A percentile compares a stretch with the other conserved stretches of the same genome.
Evolutionary conservation across 2,888 invertebrate genomes (phyloP).

Genomic region (Microctonus hyperodae): DNA sequence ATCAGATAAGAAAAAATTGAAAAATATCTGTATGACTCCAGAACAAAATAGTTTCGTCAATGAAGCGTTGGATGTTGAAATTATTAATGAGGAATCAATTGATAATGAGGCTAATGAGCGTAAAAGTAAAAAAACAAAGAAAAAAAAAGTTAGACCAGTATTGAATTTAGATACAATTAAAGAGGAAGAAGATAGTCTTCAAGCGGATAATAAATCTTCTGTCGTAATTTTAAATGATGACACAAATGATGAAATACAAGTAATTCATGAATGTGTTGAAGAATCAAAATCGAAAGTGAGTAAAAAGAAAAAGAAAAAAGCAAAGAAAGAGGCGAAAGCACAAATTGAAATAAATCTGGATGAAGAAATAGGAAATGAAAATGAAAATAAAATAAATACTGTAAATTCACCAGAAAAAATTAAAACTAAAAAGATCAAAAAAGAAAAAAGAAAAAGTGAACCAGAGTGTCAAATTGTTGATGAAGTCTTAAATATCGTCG

Average conservation of each 20-base stretch:
- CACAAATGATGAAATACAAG: background rate
- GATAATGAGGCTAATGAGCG: slow-evolving; percentile 54
- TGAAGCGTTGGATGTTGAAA: slow-evolving; percentile 49
- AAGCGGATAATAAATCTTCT: slow-evolving; percentile 18
- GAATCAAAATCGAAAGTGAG: background rate
- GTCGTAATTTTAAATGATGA: background rate
- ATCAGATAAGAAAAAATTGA: slow-evolving; percentile 43
- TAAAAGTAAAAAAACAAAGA: slow-evolving; percentile 45
- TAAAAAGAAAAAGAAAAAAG: slow-evolving; percentile 8
- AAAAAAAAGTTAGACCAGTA: slow-evolving; percentile 41
- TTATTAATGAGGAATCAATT: slow-evolving; percentile 44
- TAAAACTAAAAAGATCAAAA: background rate
- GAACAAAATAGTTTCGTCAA: slow-evolving; percentile 45
- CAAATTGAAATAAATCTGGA: slow-evolving; percentile 17
- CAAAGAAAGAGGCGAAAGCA: slow-evolving; percentile 1
- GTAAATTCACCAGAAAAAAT: slow-evolving; percentile 18
- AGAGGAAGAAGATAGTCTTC: slow-evolving; percentile 49
- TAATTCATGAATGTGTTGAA: slow-evolving; percentile 14
- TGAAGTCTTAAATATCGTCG: slow-evolving; percentile 2
- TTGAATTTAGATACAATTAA: slow-evolving; percentile 53
- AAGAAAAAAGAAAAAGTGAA: slow-evolving; percentile 26
- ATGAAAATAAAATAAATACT: slow-evolving; percentile 11
- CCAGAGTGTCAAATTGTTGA: background rate
- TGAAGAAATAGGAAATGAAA: slow-evolving; percentile 17
- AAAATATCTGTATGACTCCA: slow-evolving; percentile 29